phyloP scores from a whole-genome alignment of 2,888 invertebrate species.

The Napeogenes sylphis region DNA sequence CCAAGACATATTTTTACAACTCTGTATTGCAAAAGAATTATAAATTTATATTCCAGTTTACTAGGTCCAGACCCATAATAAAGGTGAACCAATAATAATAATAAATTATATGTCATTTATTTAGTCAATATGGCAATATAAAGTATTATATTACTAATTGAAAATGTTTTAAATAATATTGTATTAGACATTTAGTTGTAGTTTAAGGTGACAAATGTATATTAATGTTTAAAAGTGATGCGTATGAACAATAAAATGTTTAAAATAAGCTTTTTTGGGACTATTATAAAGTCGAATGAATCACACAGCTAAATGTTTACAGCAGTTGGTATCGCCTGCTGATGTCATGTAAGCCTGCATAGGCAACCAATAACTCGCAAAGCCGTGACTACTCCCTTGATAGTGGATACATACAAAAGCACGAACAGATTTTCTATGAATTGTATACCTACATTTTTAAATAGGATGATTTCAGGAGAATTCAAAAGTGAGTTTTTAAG shows the following conservation, averaged over 20 bases:
- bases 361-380: conserved; percentile 40
- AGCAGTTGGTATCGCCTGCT: conserved; percentile 59
- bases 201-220: conserved; percentile 2
- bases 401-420: conserved; percentile 31
- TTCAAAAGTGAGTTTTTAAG: neutral
- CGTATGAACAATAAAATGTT: conserved; percentile 27
- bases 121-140: no score
- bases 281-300: conserved; percentile 45
- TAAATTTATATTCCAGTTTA: no score
- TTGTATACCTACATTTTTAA: conserved; percentile 37
- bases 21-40: no score
- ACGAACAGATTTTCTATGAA: conserved; percentile 48
- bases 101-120: no score
- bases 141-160: neutral
- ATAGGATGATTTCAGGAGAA: neutral
- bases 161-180: neutral
- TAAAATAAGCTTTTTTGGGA: conserved; percentile 28
- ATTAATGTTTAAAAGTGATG: conserved; percentile 9
- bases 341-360: conserved; percentile 62
- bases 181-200: neutral
- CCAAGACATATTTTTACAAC: no score
- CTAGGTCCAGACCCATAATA: no score
- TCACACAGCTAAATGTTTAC: conserved; percentile 61
- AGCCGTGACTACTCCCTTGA: conserved; percentile 35
- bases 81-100: no score